Conservation (phyloP, 2,113 vertebrate species). For the Eurypyga helias region DNA sequence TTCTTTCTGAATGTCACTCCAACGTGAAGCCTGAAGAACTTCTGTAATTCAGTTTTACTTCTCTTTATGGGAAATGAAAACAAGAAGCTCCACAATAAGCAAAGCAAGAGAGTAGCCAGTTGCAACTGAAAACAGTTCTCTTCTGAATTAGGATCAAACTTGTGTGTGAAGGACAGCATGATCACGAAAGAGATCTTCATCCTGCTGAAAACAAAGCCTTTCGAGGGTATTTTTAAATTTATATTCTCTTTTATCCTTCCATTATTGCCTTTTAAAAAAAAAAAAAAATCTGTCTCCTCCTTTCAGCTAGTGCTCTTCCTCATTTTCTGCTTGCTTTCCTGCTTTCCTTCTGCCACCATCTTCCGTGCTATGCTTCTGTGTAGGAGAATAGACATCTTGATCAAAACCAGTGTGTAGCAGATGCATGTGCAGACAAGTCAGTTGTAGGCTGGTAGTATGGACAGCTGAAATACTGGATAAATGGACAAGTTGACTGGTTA, state of each 20-base stretch:
- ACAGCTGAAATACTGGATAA: not conserved
- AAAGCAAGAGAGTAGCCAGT: not conserved
- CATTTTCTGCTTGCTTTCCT: not conserved
- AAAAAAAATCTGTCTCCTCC: not conserved
- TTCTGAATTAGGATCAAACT: not conserved
- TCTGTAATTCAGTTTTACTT: slow-evolving; percentile 54
- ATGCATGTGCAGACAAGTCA: not conserved
- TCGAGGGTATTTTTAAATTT: slow-evolving; percentile 49
- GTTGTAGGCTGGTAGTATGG: not conserved
- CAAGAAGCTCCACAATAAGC: not conserved
- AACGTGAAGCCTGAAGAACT: not conserved
- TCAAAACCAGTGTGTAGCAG: not conserved
- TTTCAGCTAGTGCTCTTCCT: not conserved
- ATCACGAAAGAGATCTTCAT: not conserved
- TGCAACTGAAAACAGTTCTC: not conserved
- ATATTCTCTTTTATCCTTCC: not conserved
- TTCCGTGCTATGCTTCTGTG: not conserved
- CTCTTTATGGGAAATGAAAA: slow-evolving; percentile 5
- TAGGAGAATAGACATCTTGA: not conserved
- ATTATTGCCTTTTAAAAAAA: no score
- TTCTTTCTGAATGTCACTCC: not conserved
- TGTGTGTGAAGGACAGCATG: not conserved
- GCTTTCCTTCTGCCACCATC: not conserved
- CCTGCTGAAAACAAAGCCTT: not conserved
- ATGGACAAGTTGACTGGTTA: not conserved